Evolutionary conservation across 1,140 invertebrate genomes (phyloP).

Genomic region (Zaprionus gabonicus): DNA sequence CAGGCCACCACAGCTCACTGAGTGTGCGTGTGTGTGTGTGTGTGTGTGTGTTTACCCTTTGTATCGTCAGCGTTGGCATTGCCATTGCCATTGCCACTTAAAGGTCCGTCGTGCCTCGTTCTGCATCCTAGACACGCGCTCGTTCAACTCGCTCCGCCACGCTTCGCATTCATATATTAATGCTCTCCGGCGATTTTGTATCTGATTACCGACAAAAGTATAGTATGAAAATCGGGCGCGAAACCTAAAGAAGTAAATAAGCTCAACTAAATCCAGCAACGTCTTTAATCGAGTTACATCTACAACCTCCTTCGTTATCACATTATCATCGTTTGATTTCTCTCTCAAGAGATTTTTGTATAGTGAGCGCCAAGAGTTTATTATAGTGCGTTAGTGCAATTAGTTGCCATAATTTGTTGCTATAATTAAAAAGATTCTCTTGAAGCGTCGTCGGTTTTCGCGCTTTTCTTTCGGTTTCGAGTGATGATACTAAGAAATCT

Average conservation of each 20-base stretch:
- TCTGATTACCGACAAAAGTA: background rate
- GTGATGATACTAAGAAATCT: conserved; percentile 65
- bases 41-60: conserved; percentile 15
- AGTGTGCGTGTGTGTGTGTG: background rate
- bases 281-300: no score
- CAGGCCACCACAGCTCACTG: background rate
- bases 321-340: no score
- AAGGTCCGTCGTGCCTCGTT: conserved; percentile 42
- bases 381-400: no score
- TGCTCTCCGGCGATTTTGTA: background rate
- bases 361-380: no score
- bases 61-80: conserved; percentile 33
- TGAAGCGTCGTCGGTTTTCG: background rate
- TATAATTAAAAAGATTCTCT: no score
- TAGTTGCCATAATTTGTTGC: no score
- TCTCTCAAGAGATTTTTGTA: no score
- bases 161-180: no score
- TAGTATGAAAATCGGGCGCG: background rate
- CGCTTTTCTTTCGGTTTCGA: background rate
- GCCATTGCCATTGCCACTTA: conserved; percentile 45
- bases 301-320: no score
- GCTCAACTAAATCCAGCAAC: no score
- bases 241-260: background rate
- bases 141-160: background rate
- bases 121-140: conserved; percentile 17